Percentiles rank a stretch among this genome's conserved stretches.
phyloP scores from a whole-genome alignment of 2,113 vertebrate genomes.

The Sinocyclocheilus maitianheensis region DNA sequence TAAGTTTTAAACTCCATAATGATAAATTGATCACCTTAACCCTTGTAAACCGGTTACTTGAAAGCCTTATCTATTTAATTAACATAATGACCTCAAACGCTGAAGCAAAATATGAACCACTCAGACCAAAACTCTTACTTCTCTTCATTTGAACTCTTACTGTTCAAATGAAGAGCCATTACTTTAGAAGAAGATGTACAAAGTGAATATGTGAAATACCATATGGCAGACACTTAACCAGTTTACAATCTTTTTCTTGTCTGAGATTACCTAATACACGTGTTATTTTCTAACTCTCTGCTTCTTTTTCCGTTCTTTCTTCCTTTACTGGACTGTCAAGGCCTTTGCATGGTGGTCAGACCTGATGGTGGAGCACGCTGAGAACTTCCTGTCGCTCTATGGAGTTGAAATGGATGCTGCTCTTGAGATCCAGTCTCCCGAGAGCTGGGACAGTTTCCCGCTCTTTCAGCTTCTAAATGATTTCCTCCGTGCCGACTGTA shows the following conservation, averaged over 20 bases:
- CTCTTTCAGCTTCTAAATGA: conserved; percentile 98
- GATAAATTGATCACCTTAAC: neutral
- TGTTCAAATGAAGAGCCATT: neutral
- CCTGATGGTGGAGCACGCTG: conserved; percentile 97
- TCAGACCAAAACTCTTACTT: neutral
- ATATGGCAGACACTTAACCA: conserved; percentile 33
- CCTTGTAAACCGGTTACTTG: conserved; percentile 43
- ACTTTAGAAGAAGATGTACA: neutral
- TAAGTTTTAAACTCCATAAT: neutral
- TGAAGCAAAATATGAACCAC: neutral
- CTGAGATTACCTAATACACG: neutral
- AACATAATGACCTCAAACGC: neutral
- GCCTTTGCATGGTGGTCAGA: conserved; percentile 99
- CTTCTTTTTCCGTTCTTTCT: neutral
- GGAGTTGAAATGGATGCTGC: conserved; percentile 97
- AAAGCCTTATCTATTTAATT: neutral
- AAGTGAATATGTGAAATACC: neutral
- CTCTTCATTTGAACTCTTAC: neutral
- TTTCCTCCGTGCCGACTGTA: conserved; percentile 95
- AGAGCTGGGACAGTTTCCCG: conserved; percentile 99
- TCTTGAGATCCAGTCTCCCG: conserved; percentile 94
- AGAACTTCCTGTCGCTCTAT: conserved; percentile 96
- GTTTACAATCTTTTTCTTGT: conserved; percentile 13
- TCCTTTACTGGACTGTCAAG: conserved; percentile 73
- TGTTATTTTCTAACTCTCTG: conserved; percentile 7